These are phyloP conservation scores for Bradypodion pumilum DNA, from an alignment of 2,797 vertebrate genomes.

Conservation along the genomic window DNA sequence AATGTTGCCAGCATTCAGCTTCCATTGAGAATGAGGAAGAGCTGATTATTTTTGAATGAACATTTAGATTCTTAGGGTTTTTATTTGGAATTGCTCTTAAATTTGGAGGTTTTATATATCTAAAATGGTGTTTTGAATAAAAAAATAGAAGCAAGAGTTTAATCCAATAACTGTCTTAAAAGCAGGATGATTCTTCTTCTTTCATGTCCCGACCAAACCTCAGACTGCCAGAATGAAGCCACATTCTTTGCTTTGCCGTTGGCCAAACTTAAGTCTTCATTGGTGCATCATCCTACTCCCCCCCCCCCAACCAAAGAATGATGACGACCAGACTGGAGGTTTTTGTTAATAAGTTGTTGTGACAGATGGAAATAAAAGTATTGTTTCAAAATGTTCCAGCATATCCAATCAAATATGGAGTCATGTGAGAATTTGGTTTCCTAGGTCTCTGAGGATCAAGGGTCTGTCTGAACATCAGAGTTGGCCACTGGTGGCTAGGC, in stretches of 20 bases:
- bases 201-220: no score
- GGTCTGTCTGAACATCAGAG: no score
- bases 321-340: neutral
- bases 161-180: slow-evolving; percentile 12
- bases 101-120: neutral
- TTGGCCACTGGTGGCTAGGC: no score
- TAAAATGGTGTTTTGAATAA: neutral
- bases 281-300: no score
- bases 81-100: neutral
- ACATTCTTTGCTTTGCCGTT: no score
- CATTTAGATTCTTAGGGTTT: neutral
- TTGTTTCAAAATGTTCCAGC: neutral
- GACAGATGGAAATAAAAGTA: neutral
- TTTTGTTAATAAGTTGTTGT: slow-evolving; percentile 2
- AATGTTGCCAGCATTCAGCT: neutral
- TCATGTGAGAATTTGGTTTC: no score
- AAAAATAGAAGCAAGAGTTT: neutral
- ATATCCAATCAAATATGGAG: neutral
- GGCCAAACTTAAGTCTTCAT: no score
- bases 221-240: no score
- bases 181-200: neutral
- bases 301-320: no score
- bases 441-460: no score
- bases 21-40: neutral
- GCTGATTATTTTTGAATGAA: neutral